phyloP scores from a whole-genome alignment of 2,797 vertebrate species.

The Glossophaga mutica region DNA sequence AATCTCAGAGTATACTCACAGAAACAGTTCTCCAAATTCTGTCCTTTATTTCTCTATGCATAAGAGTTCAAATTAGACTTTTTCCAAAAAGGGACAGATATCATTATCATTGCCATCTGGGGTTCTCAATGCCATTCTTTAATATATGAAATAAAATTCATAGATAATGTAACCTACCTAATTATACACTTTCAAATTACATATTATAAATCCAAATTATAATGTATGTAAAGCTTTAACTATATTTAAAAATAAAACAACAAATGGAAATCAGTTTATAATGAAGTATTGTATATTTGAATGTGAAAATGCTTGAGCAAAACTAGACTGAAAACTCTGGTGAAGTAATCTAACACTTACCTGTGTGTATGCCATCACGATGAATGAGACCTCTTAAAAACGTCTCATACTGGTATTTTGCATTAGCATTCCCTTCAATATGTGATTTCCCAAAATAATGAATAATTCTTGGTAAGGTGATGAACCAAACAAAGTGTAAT shows the following conservation, averaged over 20 bases:
- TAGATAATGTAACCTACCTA: neutral
- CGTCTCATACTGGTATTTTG: neutral
- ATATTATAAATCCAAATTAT: neutral
- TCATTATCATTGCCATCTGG: neutral
- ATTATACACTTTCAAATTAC: neutral
- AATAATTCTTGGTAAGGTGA: neutral
- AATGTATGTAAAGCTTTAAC: neutral
- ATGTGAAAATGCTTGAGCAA: neutral
- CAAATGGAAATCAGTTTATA: neutral
- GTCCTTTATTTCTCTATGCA: neutral
- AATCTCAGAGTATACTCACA: neutral
- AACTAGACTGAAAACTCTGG: neutral
- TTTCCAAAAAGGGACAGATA: neutral
- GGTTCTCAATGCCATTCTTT: neutral
- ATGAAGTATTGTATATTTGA: neutral
- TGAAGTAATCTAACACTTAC: neutral
- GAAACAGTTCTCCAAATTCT: neutral
- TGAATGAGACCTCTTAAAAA: neutral
- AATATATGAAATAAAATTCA: neutral
- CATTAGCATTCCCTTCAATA: neutral
- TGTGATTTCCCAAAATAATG: conserved; percentile 14
- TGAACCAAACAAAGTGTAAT: neutral
- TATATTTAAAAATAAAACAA: neutral
- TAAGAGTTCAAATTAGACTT: neutral
- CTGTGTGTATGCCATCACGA: neutral